Percentiles rank a stretch among this genome's conserved stretches.
Conservation (phyloP, 2,113 vertebrate species). For the Butorides virescens region DNA sequence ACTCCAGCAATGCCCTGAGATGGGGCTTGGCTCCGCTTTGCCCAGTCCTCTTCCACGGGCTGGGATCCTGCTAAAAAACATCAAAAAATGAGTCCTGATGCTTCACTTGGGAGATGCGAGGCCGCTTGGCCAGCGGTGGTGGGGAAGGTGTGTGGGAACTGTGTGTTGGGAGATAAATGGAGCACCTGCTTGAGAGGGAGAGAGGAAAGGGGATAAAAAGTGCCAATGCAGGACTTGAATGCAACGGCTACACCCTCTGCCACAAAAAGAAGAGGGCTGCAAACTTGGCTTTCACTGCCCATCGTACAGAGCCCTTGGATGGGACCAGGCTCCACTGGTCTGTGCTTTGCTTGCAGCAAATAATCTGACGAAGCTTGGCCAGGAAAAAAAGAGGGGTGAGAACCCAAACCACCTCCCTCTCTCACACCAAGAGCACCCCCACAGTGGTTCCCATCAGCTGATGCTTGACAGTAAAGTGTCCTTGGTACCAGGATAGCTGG, state of each 20-base stretch:
- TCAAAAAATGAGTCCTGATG: rapidly evolving
- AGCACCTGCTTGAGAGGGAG: not conserved
- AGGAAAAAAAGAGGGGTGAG: not conserved
- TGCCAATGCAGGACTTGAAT: not conserved
- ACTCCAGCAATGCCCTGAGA: not conserved
- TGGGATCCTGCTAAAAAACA: not conserved
- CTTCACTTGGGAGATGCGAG: rapidly evolving
- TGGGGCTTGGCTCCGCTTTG: not conserved
- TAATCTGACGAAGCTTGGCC: not conserved
- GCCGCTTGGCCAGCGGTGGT: not conserved
- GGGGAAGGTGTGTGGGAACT: not conserved
- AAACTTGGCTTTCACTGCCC: not conserved
- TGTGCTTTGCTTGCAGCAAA: not conserved
- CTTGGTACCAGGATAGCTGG: rapidly evolving
- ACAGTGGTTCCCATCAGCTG: not conserved
- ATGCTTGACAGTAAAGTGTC: not conserved
- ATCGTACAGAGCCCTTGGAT: not conserved
- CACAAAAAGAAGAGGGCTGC: not conserved
- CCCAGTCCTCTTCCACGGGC: not conserved
- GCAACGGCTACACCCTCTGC: not conserved
- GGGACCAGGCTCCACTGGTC: not conserved
- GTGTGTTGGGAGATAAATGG: not conserved
- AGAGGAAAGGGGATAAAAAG: not conserved
- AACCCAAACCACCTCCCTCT: not conserved
- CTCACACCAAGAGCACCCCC: not conserved